Percentiles rank a stretch among this genome's conserved stretches.
Evolutionary conservation across 2,113 vertebrate genomes (phyloP).

Genomic region (Empidonax traillii): DNA sequence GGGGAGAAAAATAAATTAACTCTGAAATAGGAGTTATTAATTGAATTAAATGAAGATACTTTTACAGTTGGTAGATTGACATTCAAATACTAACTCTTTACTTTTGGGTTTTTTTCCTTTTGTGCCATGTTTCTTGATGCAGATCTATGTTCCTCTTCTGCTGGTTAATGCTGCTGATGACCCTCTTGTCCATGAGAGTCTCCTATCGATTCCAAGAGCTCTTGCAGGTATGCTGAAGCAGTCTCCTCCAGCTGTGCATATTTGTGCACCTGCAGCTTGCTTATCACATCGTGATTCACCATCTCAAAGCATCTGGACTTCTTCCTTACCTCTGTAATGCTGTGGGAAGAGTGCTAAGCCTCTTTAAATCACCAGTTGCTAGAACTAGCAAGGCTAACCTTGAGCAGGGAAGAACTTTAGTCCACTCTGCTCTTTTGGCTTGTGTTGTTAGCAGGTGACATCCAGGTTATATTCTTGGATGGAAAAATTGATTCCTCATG

Average conservation of each 20-base stretch:
- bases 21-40: not conserved
- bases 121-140: not conserved
- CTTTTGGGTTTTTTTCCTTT: not conserved
- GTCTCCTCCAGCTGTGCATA: not conserved
- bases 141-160: slow-evolving; percentile 94
- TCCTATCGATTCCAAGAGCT: slow-evolving; percentile 94
- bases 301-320: not conserved
- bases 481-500: not conserved
- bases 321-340: not conserved
- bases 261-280: not conserved
- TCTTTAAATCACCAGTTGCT: not conserved
- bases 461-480: not conserved
- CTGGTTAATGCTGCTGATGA: slow-evolving; percentile 95
- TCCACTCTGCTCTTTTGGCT: not conserved
- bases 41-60: not conserved
- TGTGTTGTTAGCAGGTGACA: not conserved
- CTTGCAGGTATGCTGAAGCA: slow-evolving; percentile 85
- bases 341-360: not conserved
- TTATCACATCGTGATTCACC: not conserved
- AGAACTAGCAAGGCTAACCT: not conserved
- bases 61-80: not conserved
- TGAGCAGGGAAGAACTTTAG: not conserved
- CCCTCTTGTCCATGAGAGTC: slow-evolving; percentile 91
- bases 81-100: not conserved
- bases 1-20: not conserved